These are phyloP conservation scores for Oncorhynchus clarkii DNA, from an alignment of 2,113 vertebrate species.

Conservation along the genomic window DNA sequence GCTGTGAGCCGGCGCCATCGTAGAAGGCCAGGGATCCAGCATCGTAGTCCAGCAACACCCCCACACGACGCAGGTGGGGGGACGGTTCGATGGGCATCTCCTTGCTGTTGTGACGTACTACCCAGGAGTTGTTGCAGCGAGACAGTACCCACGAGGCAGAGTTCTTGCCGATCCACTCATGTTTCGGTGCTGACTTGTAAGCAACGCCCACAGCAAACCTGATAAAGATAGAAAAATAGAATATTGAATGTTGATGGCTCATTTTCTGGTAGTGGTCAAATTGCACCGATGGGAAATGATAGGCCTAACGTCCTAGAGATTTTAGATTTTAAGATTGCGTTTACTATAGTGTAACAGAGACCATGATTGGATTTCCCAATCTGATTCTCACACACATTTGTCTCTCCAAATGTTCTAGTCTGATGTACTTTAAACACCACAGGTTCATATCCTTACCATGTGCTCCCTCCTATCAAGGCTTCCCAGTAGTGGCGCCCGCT, in stretches of 20 bases:
- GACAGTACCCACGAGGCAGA: constrained; percentile 93
- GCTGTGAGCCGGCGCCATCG: constrained; percentile 90
- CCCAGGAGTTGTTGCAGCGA: constrained; percentile 94
- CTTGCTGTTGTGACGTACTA: constrained; percentile 92
- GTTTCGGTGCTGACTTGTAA: constrained; percentile 94
- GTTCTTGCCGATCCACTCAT: constrained; percentile 97
- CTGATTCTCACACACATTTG: too few relatives aligned
- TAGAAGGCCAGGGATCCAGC: constrained; percentile 91
- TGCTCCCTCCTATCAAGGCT: constrained; percentile 94
- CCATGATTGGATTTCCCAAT: too few relatives aligned
- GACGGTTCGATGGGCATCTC: constrained; percentile 90
- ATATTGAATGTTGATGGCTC: neutral
- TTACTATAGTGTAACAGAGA: too few relatives aligned
- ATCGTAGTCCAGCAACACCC: constrained; percentile 95
- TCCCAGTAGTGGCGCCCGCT: constrained; percentile 98
- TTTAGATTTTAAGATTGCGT: too few relatives aligned
- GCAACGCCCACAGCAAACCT: constrained; percentile 97
- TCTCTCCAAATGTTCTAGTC: neutral
- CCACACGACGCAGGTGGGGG: constrained; percentile 87
- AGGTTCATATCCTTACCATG: constrained; percentile 78
- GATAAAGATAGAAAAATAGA: constrained; percentile 21
- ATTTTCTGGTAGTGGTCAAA: neutral
- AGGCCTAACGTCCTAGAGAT: too few relatives aligned
- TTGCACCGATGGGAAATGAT: neutral
- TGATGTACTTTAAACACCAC: neutral